Percentiles rank a stretch among this genome's conserved stretches.
Evolutionary conservation across 2,797 vertebrate genomes (phyloP).

Genomic region (Ataeniobius toweri): DNA sequence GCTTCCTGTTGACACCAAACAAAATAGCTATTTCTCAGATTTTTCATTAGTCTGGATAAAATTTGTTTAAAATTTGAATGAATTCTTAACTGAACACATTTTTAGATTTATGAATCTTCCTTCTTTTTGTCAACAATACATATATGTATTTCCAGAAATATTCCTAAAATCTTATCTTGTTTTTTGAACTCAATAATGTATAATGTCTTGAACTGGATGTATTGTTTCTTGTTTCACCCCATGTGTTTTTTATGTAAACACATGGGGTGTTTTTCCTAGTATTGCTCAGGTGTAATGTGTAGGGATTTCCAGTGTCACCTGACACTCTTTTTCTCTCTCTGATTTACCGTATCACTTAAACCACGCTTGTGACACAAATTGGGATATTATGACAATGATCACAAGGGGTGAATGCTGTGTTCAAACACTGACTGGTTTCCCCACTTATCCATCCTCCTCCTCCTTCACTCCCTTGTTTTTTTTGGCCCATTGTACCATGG

Average conservation of each 20-base stretch:
- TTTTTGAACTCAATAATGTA: too few species aligned
- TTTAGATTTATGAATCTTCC: too few species aligned
- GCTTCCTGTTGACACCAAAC: too few species aligned
- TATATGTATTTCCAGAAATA: too few species aligned
- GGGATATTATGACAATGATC: conserved; percentile 81
- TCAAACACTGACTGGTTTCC: conserved; percentile 74
- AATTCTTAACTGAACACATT: too few species aligned
- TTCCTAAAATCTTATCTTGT: too few species aligned
- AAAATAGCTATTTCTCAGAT: too few species aligned
- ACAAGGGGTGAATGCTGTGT: conserved; percentile 81
- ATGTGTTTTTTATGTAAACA: conserved; percentile 26
- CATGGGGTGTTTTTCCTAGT: conserved; percentile 28
- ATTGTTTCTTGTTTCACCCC: too few species aligned
- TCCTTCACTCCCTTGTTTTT: conserved; percentile 47
- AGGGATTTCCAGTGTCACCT: conserved; percentile 60
- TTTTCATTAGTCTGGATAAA: too few species aligned
- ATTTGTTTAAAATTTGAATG: too few species aligned
- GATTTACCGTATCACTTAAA: conserved; percentile 82
- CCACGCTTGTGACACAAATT: conserved; percentile 84
- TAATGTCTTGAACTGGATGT: too few species aligned
- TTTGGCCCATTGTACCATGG: conserved; percentile 75
- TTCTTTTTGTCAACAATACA: too few species aligned
- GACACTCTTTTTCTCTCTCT: conserved; percentile 72
- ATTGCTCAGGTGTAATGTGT: conserved; percentile 45
- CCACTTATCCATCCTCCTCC: conserved; percentile 35